Conservation (phyloP, 2,113 vertebrate genomes). For the Bettongia penicillata region DNA sequence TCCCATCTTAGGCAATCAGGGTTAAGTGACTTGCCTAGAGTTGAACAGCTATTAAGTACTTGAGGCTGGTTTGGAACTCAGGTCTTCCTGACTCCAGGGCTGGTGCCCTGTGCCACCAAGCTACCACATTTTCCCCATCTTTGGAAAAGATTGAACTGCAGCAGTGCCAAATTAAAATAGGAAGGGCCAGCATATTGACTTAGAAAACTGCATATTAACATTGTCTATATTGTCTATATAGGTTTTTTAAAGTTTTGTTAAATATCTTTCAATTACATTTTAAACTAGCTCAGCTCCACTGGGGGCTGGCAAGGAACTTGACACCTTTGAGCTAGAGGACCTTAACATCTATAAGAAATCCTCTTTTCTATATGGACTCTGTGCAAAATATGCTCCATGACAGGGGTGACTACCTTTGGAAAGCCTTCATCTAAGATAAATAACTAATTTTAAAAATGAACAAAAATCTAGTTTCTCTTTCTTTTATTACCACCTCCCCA, state of each 20-base stretch:
- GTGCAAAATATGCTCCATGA: background rate
- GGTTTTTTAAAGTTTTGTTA: background rate
- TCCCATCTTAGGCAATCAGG: background rate
- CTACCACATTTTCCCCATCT: background rate
- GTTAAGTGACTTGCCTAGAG: no score
- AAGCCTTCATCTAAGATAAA: background rate
- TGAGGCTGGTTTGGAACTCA: no score
- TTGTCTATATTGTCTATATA: background rate
- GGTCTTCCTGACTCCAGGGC: background rate
- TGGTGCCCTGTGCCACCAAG: background rate
- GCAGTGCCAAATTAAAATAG: background rate
- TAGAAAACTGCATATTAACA: background rate
- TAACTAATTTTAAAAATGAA: background rate
- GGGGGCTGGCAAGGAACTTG: background rate
- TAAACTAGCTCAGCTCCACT: background rate
- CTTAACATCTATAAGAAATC: background rate
- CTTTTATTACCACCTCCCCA: no score
- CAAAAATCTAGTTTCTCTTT: background rate
- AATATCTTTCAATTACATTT: background rate
- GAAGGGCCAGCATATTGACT: background rate
- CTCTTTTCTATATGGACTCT: background rate
- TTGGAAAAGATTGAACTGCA: background rate
- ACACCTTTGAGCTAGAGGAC: background rate
- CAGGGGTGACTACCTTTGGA: background rate
- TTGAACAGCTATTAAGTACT: no score